Evolutionary conservation across 1,140 invertebrate genomes (phyloP), one percentile per base, ranked within the genome.

Genomic region (Goniozus legneri): DNA sequence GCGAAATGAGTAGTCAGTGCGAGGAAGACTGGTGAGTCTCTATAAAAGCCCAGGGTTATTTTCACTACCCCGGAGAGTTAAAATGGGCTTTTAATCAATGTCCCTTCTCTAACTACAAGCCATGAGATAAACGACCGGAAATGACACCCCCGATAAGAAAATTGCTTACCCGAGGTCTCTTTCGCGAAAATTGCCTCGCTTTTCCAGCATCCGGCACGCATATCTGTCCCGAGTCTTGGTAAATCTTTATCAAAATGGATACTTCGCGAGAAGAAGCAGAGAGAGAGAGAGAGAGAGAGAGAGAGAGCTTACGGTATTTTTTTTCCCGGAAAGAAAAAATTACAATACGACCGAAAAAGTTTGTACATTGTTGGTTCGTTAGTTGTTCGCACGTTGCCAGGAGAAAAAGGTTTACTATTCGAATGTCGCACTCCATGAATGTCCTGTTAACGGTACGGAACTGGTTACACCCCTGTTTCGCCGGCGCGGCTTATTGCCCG

Each of bases 41-140:
- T 36, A 30, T 12, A 13, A 22, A 14, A 38, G 54, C 16, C 48
- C 32, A 40, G 43, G 53, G 49, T 53, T 59, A 58, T 54, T 57
- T 58, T 54, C n/a, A n/a, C 57, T 58, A 69, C 62, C 65, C 53
- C 56, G n/a, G 55, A 53, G 57, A 72, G 56, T 69, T 70, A 64
- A 71, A 71, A 67, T 55, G 65, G 58, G 32, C 59, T 55, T 57
- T 74, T 74, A 71, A 74, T 74, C 71, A 73, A 72, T 67, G 67
- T 70, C 67, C 47, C 55, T 62, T 59, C 50, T 56, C 63, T 61
- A 60, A 63, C 60, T 66, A 69, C 67, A 65, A 63, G 62, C 58
- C 58, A 49, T 64, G 61, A 74, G 67, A 74, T 70, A 69, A 71
- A 74, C 67, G 70, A 70, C 69, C 69, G 70, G 69, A 74, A 74